Conservation (phyloP, 2,113 vertebrate species). For the Leptosomus discolor region DNA sequence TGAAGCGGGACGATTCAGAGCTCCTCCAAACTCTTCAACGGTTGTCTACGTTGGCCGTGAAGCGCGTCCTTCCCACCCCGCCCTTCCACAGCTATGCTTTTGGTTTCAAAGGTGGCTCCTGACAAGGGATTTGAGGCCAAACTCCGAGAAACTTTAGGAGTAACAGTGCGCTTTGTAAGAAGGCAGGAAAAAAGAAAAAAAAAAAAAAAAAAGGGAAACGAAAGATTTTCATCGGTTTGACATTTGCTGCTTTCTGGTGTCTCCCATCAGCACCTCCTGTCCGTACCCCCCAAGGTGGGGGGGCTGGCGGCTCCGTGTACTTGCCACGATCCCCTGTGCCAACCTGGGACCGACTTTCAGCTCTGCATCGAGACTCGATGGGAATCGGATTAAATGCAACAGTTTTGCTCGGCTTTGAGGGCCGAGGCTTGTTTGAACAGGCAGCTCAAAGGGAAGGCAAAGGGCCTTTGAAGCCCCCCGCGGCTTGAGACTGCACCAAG, state of each 20-base stretch:
- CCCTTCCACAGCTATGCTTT: neutral
- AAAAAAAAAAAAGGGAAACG: neutral
- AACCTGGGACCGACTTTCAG: neutral
- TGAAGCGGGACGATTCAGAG: neutral
- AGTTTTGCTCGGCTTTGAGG: conserved; percentile 4
- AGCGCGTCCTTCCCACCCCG: neutral
- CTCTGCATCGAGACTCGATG: fast-evolving
- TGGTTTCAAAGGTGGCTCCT: neutral
- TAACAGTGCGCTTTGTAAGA: fast-evolving
- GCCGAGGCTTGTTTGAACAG: conserved; percentile 17
- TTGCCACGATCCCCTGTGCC: neutral
- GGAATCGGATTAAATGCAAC: neutral
- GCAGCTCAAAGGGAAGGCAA: conserved; percentile 45
- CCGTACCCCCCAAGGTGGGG: fast-evolving
- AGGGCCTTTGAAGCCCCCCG: conserved; percentile 18
- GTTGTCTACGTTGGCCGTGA: neutral
- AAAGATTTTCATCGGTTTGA: neutral
- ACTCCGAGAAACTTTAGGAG: neutral
- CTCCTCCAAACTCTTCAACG: neutral
- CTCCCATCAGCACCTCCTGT: neutral
- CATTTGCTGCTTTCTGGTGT: neutral
- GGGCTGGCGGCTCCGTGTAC: neutral
- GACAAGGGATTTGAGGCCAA: neutral
- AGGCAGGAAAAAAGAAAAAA: neutral
- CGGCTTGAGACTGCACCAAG: neutral